phyloP scores from a whole-genome alignment of 2,113 vertebrate species.

The Myanophis thanlyinensis region DNA sequence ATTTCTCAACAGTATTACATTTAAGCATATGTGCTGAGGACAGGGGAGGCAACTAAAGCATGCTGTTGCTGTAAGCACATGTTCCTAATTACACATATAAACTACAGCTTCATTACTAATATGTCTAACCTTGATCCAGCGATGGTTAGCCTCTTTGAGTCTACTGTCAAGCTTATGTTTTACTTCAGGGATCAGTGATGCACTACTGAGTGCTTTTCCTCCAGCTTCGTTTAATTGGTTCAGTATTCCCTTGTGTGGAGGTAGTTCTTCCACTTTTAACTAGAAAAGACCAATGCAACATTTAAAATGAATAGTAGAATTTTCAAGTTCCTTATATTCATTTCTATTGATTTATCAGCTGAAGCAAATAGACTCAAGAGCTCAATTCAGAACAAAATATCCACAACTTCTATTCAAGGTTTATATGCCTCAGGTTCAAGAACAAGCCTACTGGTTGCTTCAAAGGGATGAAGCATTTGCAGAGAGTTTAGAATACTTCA shows the following conservation, averaged over 20 bases:
- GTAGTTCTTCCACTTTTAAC: constrained; percentile 82
- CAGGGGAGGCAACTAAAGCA: constrained; percentile 19
- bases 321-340: constrained; percentile 61
- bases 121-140: constrained; percentile 86
- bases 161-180: constrained; percentile 79
- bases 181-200: constrained; percentile 78
- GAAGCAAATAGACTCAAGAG: constrained; percentile 50
- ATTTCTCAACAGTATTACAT: constrained; percentile 35
- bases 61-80: constrained; percentile 33
- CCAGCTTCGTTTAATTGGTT: constrained; percentile 83
- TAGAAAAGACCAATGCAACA: constrained; percentile 72
- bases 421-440: not conserved
- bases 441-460: not conserved
- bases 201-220: constrained; percentile 72
- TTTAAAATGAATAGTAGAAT: constrained; percentile 67
- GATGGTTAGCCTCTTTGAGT: constrained; percentile 81
- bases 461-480: not conserved
- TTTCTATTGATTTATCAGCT: constrained; percentile 64
- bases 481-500: not conserved
- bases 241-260: constrained; percentile 76
- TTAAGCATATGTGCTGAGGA: not conserved
- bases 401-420: constrained; percentile 46
- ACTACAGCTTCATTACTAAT: constrained; percentile 32
- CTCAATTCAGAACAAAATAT: constrained; percentile 53
- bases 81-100: constrained; percentile 47